Base-by-base conservation (phyloP, 2,113 vertebrate genomes). In the Diadophis punctatus region DNA sequence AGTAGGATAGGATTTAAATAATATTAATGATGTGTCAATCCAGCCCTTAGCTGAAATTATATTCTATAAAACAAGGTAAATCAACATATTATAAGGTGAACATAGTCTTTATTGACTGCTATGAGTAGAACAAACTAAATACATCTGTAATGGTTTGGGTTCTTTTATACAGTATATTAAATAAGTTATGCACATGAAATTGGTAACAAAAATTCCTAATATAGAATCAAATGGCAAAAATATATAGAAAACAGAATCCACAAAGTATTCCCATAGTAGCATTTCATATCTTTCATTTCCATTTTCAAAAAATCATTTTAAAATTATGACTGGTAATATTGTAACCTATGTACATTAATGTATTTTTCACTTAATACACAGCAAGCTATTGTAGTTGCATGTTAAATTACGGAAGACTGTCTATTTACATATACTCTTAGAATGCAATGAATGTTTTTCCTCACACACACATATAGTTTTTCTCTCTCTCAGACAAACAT, bases 71-170 rank as follows among this genome's bases (percentile, higher is more conserved):
- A 60, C 10, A 88, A 56, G 53, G 23, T 11, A 88, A 88, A 9
- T 25, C 46, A 49, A 63, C 30, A 85, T 92, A 91, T 88, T 93
- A 93, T 34, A 93, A 93, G 97, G 95, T 96, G 97, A 97, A 97
- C 97, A 98, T 95, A 98, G 96, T 96, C 96, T 97, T 98, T 98
- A 98, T 98, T 98, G 97, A 97, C 98, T 98, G 97, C 97, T 96
- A 95, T 30, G 97, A 97, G 97, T 98, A 98, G 97, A 98, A 97
- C 97, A 98, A 98, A 98, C 97, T 98, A 97, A 97, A 97, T 97
- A 97, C 97, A 97, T 97, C 98, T 97, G 97, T 97, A 98, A 96
- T 96, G 96, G 97, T 97, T 97, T 90, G 94, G 95, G 96, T 96
- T 97, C 96, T 94, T 97, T 97, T 98, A 97, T 98, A 97, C 97